These are phyloP conservation scores for Threskiornis aethiopicus DNA, from an alignment of 2,797 vertebrate species.

Conservation along the genomic window DNA sequence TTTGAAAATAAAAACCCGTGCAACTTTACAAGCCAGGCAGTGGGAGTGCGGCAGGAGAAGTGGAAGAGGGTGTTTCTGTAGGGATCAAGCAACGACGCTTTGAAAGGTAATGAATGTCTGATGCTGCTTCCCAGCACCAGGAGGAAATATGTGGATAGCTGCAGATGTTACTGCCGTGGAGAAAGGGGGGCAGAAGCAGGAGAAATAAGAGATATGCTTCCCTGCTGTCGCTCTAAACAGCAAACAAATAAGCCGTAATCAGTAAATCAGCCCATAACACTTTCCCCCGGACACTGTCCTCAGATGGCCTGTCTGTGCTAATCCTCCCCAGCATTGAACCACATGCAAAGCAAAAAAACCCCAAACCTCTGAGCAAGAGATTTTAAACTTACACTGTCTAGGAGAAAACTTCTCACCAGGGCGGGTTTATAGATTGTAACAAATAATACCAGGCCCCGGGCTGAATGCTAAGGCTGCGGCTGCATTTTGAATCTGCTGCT, in stretches of 20 bases:
- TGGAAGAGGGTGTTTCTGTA: background rate
- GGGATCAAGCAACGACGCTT: background rate
- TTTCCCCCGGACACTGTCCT: conserved; percentile 22
- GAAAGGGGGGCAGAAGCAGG: background rate
- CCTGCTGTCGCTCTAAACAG: background rate
- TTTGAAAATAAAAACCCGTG: background rate
- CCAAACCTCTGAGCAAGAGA: background rate
- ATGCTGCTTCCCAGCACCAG: background rate
- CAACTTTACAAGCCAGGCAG: background rate
- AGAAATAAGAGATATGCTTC: background rate
- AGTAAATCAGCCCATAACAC: background rate
- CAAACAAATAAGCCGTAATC: conserved; percentile 4
- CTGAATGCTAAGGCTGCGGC: background rate
- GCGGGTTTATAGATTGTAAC: background rate
- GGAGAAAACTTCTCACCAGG: background rate
- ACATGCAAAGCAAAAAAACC: background rate
- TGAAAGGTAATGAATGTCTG: background rate
- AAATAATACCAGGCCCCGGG: background rate
- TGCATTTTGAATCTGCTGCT: background rate
- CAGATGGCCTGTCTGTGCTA: background rate
- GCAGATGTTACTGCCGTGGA: background rate
- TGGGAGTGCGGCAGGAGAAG: background rate
- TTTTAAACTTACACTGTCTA: background rate
- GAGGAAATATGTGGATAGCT: rapidly evolving
- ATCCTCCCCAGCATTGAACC: background rate